These are phyloP conservation scores for Taenioides sp. DNA, from an alignment of 2,797 vertebrate genomes.

Conservation along the genomic window DNA sequence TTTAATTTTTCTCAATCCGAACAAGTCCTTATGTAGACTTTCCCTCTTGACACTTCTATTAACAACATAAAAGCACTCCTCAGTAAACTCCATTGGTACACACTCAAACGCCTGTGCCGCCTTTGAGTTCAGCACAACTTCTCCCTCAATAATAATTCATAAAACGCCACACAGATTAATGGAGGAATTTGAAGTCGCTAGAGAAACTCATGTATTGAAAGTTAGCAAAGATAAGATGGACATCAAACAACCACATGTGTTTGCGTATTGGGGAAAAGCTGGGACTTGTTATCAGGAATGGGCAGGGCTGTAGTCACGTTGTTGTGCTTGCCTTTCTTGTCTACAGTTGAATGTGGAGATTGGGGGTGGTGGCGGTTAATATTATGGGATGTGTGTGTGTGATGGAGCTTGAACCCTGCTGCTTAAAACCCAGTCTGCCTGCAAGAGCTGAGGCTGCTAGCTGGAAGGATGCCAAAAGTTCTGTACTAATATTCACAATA, in stretches of 20 bases:
- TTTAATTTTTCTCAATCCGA: slow-evolving; percentile 20
- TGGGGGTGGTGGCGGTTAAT: slow-evolving; percentile 50
- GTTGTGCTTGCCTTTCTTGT: slow-evolving; percentile 71
- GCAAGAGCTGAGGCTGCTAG: slow-evolving; percentile 53
- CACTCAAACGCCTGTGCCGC: slow-evolving; percentile 27
- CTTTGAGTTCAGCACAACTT: slow-evolving; percentile 59
- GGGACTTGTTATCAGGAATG: slow-evolving; percentile 80
- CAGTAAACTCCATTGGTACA: slow-evolving; percentile 48
- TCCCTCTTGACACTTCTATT: slow-evolving; percentile 58
- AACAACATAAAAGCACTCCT: slow-evolving; percentile 62
- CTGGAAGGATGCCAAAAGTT: slow-evolving; percentile 73
- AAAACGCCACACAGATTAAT: slow-evolving; percentile 69
- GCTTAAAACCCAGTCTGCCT: slow-evolving; percentile 33
- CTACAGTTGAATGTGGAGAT: slow-evolving; percentile 51
- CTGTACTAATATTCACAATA: slow-evolving; percentile 73
- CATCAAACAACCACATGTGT: slow-evolving; percentile 79
- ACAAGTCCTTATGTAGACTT: slow-evolving; percentile 41
- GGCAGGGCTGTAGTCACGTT: slow-evolving; percentile 79
- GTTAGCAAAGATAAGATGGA: slow-evolving; percentile 75
- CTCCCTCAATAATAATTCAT: slow-evolving; percentile 57
- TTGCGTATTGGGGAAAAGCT: slow-evolving; percentile 71
- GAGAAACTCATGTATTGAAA: slow-evolving; percentile 74
- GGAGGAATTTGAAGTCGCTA: slow-evolving; percentile 71
- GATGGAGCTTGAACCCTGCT: slow-evolving; percentile 61
- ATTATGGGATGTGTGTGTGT: slow-evolving; percentile 42